Percentiles rank a stretch among this genome's conserved stretches.
Evolutionary conservation across 53 echinoderm and acorn worm species (phyloP).

Genomic region (Luidia sarsii): DNA sequence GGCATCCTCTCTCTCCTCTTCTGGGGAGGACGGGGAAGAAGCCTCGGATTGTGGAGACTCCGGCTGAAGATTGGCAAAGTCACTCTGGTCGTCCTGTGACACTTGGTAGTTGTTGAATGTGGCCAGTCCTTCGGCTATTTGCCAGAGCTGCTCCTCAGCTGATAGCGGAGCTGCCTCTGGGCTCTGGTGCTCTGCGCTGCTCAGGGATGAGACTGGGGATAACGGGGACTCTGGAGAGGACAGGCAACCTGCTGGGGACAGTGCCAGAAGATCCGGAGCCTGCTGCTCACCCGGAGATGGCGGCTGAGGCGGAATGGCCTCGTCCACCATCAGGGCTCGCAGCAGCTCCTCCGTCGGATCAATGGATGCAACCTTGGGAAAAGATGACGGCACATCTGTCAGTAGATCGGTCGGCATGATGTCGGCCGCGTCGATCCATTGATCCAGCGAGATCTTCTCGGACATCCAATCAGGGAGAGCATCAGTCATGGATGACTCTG

Average conservation of each 20-base stretch:
- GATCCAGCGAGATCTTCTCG: constrained; percentile 76
- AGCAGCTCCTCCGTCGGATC: constrained; percentile 60
- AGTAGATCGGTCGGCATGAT: constrained; percentile 51
- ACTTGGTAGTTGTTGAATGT: constrained; percentile 20
- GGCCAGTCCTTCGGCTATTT: constrained; percentile 46
- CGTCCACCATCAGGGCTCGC: constrained; percentile 59
- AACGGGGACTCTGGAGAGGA: constrained; percentile 31
- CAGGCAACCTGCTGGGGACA: constrained; percentile 63
- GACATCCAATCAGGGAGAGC: constrained; percentile 97
- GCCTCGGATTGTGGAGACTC: background rate
- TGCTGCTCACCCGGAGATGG: constrained; percentile 64
- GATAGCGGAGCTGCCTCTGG: constrained; percentile 1
- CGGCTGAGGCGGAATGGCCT: constrained; percentile 51
- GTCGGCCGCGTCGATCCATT: constrained; percentile 77
- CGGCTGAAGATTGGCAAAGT: background rate
- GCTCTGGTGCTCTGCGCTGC: constrained; percentile 13
- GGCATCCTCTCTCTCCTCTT: background rate
- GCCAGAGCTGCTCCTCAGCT: constrained; percentile 40
- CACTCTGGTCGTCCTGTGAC: background rate
- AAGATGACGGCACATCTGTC: constrained; percentile 26
- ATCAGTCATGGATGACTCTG: constrained; percentile 16
- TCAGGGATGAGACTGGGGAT: constrained; percentile 2
- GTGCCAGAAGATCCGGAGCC: constrained; percentile 56
- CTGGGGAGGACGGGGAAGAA: no score
- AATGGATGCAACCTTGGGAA: constrained; percentile 21